Evolutionary conservation across 1,140 invertebrate genomes (phyloP).

Genomic region (Polyergus mexicanus): DNA sequence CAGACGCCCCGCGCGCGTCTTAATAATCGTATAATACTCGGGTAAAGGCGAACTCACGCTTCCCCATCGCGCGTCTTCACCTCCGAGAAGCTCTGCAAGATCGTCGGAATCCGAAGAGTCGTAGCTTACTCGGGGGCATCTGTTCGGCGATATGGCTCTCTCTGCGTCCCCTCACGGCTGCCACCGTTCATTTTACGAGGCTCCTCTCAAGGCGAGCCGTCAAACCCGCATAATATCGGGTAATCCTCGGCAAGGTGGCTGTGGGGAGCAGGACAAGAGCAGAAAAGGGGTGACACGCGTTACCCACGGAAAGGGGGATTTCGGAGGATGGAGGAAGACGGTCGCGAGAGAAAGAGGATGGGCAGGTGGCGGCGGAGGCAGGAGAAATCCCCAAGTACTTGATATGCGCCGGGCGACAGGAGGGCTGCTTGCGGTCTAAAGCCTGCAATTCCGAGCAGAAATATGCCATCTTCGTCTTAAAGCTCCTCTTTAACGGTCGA

Average conservation of each 20-base stretch:
- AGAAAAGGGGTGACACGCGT: constrained; percentile 51
- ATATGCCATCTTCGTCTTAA: constrained; percentile 72
- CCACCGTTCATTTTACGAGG: constrained; percentile 75
- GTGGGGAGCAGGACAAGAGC: constrained; percentile 40
- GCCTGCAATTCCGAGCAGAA: constrained; percentile 76
- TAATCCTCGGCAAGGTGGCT: constrained; percentile 72
- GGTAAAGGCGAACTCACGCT: not conserved
- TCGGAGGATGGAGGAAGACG: not conserved
- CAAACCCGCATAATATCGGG: constrained; percentile 78
- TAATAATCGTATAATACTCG: constrained; percentile 69
- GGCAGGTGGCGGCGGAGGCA: constrained; percentile 32
- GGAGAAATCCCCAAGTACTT: constrained; percentile 71
- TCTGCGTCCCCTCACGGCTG: constrained; percentile 36
- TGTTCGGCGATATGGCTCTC: constrained; percentile 31
- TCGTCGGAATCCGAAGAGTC: constrained; percentile 36
- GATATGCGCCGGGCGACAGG: constrained; percentile 75
- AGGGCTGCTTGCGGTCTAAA: constrained; percentile 72
- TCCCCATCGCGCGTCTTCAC: constrained; percentile 51
- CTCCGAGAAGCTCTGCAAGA: constrained; percentile 24
- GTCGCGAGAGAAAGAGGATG: not conserved
- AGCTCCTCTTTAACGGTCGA: constrained; percentile 75
- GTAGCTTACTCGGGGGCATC: constrained; percentile 37
- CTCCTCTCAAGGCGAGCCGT: constrained; percentile 71
- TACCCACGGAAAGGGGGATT: constrained; percentile 33
- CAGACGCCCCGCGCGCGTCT: constrained; percentile 40